Percentiles rank a stretch among this genome's conserved stretches.
Evolutionary conservation across 2,797 vertebrate genomes (phyloP).

Genomic region (Mionectes olivaceus): DNA sequence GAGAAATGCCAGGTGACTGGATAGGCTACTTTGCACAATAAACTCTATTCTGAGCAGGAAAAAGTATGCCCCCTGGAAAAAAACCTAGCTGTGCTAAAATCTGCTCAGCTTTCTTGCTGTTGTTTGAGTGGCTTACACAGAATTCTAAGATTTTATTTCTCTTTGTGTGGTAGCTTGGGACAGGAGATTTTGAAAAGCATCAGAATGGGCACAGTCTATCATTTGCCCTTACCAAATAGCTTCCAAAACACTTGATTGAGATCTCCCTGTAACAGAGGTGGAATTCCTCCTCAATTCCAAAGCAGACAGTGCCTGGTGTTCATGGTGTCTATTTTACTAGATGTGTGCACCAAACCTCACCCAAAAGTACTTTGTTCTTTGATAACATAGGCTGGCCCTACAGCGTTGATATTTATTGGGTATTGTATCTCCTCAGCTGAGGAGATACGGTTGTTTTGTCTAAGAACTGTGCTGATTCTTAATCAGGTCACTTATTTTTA

Average conservation of each 20-base stretch:
- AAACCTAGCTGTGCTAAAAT: not conserved
- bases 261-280: not conserved
- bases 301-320: not conserved
- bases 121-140: not conserved
- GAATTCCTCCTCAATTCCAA: not conserved
- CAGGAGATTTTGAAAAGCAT: not conserved
- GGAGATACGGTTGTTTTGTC: not conserved
- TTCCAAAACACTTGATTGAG: not conserved
- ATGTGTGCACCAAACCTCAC: not conserved
- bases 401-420: not conserved
- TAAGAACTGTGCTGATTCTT: not conserved
- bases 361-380: not conserved
- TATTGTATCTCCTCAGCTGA: not conserved
- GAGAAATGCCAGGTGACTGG: constrained; percentile 6
- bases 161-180: not conserved
- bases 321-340: not conserved
- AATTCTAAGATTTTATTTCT: not conserved
- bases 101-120: not conserved
- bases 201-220: not conserved
- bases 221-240: not conserved
- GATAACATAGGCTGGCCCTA: not conserved
- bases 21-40: not conserved
- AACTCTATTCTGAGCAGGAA: not conserved
- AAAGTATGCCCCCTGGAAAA: not conserved
- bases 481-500: not conserved